phyloP scores from a whole-genome alignment of 2,888 invertebrate genomes.

The Harpalus rubripes region DNA sequence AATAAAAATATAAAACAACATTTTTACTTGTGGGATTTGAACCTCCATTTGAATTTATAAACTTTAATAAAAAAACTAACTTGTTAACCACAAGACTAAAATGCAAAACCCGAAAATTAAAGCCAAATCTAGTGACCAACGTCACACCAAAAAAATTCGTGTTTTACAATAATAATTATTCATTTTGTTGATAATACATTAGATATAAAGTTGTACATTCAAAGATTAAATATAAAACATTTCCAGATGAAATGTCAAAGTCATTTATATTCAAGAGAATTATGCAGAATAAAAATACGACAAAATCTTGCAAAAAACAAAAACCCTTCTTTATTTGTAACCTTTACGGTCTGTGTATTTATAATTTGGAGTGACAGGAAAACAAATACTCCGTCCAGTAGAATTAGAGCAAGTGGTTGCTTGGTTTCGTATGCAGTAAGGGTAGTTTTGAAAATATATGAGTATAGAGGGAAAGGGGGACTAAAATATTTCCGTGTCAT shows the following conservation, averaged over 20 bases:
- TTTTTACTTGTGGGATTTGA: too few species aligned
- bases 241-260: not conserved
- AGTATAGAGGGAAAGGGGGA: not conserved
- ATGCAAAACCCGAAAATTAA: too few species aligned
- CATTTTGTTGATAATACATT: too few species aligned
- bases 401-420: not conserved
- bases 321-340: not conserved
- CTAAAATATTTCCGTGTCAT: constrained; percentile 11
- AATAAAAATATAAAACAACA: too few species aligned
- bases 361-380: not conserved
- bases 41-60: too few species aligned
- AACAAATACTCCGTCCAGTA: not conserved
- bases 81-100: too few species aligned
- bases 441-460: constrained; percentile 23
- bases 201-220: not conserved
- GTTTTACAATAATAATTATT: too few species aligned
- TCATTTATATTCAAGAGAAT: constrained; percentile 9
- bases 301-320: not conserved
- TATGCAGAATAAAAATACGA: not conserved
- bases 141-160: too few species aligned
- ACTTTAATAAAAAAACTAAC: too few species aligned
- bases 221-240: not conserved
- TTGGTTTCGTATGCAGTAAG: constrained; percentile 11
- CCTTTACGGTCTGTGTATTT: not conserved
- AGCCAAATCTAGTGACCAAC: too few species aligned